A percentile compares a stretch with the other conserved stretches of the same genome.
Conservation (phyloP, 2,888 invertebrate genomes). For the Platycheirus rosarum region DNA sequence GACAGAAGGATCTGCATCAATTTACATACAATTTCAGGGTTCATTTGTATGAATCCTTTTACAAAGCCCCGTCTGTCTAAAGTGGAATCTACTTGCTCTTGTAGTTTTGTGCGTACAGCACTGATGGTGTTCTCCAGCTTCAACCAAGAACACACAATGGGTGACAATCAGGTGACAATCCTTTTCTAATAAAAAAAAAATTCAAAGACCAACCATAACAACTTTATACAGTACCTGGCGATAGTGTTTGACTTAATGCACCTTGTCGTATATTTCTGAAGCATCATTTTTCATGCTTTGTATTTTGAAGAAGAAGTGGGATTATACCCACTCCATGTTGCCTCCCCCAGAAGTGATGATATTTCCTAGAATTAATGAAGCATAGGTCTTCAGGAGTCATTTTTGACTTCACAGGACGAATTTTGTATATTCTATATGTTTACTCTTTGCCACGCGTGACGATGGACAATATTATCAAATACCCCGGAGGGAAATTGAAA, state of each 20-base stretch:
- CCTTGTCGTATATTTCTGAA: slow-evolving; percentile 63
- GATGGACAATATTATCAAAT: slow-evolving; percentile 63
- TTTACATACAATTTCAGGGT: slow-evolving; percentile 72
- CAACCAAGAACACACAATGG: slow-evolving; percentile 58
- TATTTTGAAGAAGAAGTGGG: slow-evolving; percentile 44
- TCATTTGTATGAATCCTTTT: slow-evolving; percentile 74
- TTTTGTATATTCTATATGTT: slow-evolving; percentile 39
- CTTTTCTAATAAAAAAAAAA: slow-evolving; percentile 37
- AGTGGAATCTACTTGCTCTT: slow-evolving; percentile 65
- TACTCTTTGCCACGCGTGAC: slow-evolving; percentile 27
- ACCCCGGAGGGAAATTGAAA: slow-evolving; percentile 61
- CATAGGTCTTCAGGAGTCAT: slow-evolving; percentile 51
- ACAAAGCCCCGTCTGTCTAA: slow-evolving; percentile 72
- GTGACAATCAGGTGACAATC: slow-evolving; percentile 73
- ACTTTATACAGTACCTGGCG: slow-evolving; percentile 54
- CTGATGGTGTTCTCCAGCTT: slow-evolving; percentile 46
- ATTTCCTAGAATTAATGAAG: slow-evolving; percentile 70
- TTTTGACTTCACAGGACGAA: slow-evolving; percentile 37
- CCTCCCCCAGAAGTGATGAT: slow-evolving; percentile 22
- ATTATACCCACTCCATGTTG: slow-evolving; percentile 53
- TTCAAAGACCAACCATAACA: slow-evolving; percentile 32
- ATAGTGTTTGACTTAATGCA: slow-evolving; percentile 73
- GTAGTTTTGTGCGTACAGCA: slow-evolving; percentile 42
- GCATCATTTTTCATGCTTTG: slow-evolving; percentile 73
- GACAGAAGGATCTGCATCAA: slow-evolving; percentile 69